Evolutionary conservation across 2,888 invertebrate species (phyloP), one percentile per base, ranked within the genome.

Genomic region (Colostygia pectinataria): DNA sequence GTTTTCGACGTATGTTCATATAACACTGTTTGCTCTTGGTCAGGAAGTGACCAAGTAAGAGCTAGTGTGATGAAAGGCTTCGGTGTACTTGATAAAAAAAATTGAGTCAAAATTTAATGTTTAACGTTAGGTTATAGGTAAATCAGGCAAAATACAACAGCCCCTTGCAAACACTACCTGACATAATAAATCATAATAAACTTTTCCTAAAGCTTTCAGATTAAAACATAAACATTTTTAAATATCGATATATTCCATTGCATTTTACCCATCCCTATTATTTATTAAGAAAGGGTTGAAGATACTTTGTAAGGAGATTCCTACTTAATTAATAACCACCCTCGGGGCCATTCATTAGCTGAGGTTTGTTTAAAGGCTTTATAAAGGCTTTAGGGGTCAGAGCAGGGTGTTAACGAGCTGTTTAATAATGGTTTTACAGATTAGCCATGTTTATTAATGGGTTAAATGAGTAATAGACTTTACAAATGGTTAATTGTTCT

Each of bases 241-340:
- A 20, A 28, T 5, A 40, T 44, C 39, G 31, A 46, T 29, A 38
- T 29, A 5, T 1, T 1, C 12, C 4, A 4, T 1, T 12, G 1
- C 5, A 13, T 2, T 13, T 20, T 41, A 42, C 50, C 33, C 56
- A 55, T 51, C 51, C 20, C 58, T 57, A 44, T 57, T 63, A 67
- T 74, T 71, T 71, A 75, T 74, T 70, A 77, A 80, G 67, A 66
- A 77, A 83, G 88, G 88, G 87, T 83, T 84, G 83, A 80, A 83
- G 81, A 83, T 87, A 85, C 80, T 80, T 87, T 85, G 83, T 75
- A 77, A 87, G 88, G 77, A 77, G 81, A 82, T 80, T 78, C 80
- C 71, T 69, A 66, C 74, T 79, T 86, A 86, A 88, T 89, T 89
- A 89, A 89, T 83, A 78, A 76, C 76, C 77, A 69, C 83, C 82